Evolutionary conservation across 2,888 invertebrate species (phyloP).

Genomic region (Geophilus truncorum): DNA sequence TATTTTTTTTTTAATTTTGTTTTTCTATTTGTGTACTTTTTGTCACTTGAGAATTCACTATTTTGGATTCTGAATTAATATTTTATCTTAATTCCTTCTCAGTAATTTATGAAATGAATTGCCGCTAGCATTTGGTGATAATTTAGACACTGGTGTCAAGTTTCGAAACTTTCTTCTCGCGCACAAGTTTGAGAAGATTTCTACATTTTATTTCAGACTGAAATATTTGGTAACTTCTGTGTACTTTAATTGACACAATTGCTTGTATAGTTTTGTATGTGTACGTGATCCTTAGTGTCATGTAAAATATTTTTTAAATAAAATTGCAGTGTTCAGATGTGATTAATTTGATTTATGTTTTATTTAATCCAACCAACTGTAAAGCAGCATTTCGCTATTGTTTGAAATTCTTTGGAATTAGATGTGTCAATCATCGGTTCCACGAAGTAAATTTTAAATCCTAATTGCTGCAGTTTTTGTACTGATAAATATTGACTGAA

Average conservation of each 20-base stretch:
- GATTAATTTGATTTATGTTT: background rate
- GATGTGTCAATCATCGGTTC: constrained; percentile 28
- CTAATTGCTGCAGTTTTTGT: constrained; percentile 21
- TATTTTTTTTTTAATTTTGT: background rate
- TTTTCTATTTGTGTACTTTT: too few relatives aligned
- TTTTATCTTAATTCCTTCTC: background rate
- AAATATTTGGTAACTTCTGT: constrained; percentile 20
- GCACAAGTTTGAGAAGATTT: background rate
- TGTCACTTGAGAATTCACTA: background rate
- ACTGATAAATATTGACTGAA: constrained; percentile 19
- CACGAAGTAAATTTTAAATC: constrained; percentile 34
- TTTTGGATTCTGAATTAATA: background rate
- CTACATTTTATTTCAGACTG: constrained; percentile 28
- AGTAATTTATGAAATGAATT: background rate
- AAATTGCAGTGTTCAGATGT: background rate
- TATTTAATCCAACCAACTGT: constrained; percentile 33
- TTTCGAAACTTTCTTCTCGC: background rate
- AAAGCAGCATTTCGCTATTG: constrained; percentile 30
- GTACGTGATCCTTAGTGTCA: background rate
- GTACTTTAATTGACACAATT: constrained; percentile 30
- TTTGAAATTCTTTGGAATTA: background rate
- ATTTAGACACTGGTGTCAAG: background rate
- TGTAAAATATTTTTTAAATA: background rate
- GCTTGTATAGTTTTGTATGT: constrained; percentile 26
- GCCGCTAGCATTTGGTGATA: background rate